Evolutionary conservation across 1,140 invertebrate species (phyloP), one percentile per base, ranked within the genome.

Genomic region (Pseudachorutes palmiensis): DNA sequence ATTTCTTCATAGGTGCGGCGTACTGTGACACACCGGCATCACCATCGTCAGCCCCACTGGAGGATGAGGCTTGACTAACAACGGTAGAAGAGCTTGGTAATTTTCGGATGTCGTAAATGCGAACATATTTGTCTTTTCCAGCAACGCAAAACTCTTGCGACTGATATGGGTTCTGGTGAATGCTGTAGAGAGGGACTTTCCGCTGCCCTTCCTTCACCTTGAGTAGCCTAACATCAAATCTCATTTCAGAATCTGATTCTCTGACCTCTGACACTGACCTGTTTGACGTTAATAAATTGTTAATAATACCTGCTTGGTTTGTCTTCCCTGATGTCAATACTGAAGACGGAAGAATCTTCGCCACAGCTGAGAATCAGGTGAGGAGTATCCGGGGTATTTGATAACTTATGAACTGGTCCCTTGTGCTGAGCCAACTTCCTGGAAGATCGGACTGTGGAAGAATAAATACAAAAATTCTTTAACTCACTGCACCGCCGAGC

Each of bases 361-460:
- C 92, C 93, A 74, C 86, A 91, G 72, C 88, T 92, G 12, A 95
- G 81, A 62, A 97, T 80, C 22, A 88, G 79, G 76, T 92, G 85
- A 12, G 90, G 89, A 66, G 86, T 86, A 65, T 89, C 85, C 22
- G 83, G 78, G 71, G 87, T 83, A 64, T 89, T 80, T 66, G 88
- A 82, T 70, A 94, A 78, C 82, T 92, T 93, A 77, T 92, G 89
- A 62, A 86, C 87, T 32, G 90, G 82, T 66, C 84, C 84, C 62
- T 80, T 77, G 79, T 94, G 91, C 26, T 83, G 79, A 22, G 85
- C 87, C 62, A 94, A 76, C 75, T 82, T 84, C 73, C 81, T 80
- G 22, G 82, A 83, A 57, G 74, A 72, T 70, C 80, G 78, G 65
- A 80, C 51, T 55, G 19, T 19, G 24, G 24, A 88, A 55, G 14